Base-by-base conservation (phyloP, 2,113 vertebrate genomes). In the Dasypus novemcinctus region DNA sequence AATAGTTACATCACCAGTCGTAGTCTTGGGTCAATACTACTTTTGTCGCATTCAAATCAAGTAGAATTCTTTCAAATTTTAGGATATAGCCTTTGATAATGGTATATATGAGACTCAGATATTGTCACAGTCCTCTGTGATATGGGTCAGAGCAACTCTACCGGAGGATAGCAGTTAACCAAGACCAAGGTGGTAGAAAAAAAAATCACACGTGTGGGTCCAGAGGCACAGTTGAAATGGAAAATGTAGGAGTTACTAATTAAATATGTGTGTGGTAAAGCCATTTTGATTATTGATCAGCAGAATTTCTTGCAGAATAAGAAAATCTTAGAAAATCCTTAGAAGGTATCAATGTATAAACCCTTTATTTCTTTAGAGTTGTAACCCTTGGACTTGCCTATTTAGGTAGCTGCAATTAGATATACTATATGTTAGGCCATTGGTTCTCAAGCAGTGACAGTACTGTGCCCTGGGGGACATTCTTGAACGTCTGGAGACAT, bases 41-140 rank as follows among this genome's bases (percentile, higher is more conserved):
- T 75, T 86, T 92, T 61, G 7, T 52, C 11, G 33, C 46, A 68
- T 76, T 92, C 27, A n/a, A 85, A 52, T 63, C n/a, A 54, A 96
- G 13, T n/a, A 52, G 8, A 72, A 57, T 49, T 81, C 52, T 81
- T 91, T 31, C 49, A 64, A 33, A 33, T 82, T 78, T 74, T 69
- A 83, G 31, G 6, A 43, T 36, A 7, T 17, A 20, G 5, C 4
- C n/a, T 90, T 94, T 64, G 18, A 17, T 61, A 52, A 33, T 46
- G 2, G 8, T 81, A 2, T 27, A 15, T 36, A 5, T 74, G 14
- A 82, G 54, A 54, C 15, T 27, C 25, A 18, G 10, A 4, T 31
- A 1, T 31, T 61, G 46, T 69, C 43, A 2, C 25, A 54, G 52
- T 12, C 4, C 12, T 10, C 23, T 36, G 4, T 61, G 33, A 46